phyloP scores from a whole-genome alignment of 2,888 invertebrate genomes.

The Eupithecia dodoneata region DNA sequence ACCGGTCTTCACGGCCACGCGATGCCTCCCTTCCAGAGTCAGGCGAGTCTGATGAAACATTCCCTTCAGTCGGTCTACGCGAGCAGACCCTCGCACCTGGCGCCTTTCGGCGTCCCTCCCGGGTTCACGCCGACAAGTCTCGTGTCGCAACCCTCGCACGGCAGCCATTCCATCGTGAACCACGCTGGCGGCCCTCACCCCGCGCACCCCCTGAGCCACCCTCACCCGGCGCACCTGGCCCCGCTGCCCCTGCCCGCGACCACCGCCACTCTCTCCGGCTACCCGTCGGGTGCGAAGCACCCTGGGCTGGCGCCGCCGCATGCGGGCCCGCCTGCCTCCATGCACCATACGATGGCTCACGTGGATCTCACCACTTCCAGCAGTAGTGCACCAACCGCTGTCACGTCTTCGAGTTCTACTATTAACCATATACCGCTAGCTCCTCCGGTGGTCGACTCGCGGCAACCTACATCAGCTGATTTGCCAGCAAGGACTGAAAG shows the following conservation, averaged over 20 bases:
- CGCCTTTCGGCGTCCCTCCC: constrained; percentile 70
- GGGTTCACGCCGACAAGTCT: constrained; percentile 81
- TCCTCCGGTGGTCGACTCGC: constrained; percentile 70
- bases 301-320: constrained; percentile 64
- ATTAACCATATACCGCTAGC: constrained; percentile 68
- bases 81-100: constrained; percentile 73
- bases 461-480: constrained; percentile 59
- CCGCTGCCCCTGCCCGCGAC: constrained; percentile 61
- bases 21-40: constrained; percentile 73
- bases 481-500: constrained; percentile 77
- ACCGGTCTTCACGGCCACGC: constrained; percentile 77
- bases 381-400: constrained; percentile 54
- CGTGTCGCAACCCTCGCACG: constrained; percentile 51
- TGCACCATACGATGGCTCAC: constrained; percentile 63
- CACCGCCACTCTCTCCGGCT: constrained; percentile 66
- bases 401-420: constrained; percentile 57
- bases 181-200: constrained; percentile 65
- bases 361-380: constrained; percentile 52
- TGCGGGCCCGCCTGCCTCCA: constrained; percentile 56
- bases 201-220: constrained; percentile 56
- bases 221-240: constrained; percentile 63
- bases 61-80: constrained; percentile 75
- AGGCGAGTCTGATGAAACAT: constrained; percentile 80
- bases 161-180: constrained; percentile 73
- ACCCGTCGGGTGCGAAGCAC: constrained; percentile 69